Conservation (phyloP, 2,888 invertebrate species). For the Rhingia rostrata region DNA sequence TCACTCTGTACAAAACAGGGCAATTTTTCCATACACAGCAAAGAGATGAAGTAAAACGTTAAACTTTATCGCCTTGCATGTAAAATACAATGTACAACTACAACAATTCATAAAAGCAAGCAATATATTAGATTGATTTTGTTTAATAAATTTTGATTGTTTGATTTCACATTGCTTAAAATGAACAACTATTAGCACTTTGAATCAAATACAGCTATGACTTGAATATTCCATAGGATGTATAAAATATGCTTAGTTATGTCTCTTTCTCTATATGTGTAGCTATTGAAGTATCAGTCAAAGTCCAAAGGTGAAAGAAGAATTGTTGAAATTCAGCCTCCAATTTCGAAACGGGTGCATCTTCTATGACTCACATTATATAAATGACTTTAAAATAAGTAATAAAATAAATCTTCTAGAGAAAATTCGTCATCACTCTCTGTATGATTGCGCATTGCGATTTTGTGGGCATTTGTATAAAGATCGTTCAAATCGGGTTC, state of each 20-base stretch:
- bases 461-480: constrained; percentile 81
- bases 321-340: neutral
- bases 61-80: neutral
- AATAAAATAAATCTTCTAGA: constrained; percentile 79
- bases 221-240: neutral
- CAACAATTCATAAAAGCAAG: neutral
- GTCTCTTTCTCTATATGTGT: neutral
- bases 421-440: constrained; percentile 80
- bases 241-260: neutral
- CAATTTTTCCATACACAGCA: no score
- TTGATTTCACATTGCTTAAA: neutral
- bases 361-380: neutral
- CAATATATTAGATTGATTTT: constrained; percentile 4
- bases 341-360: neutral
- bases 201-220: neutral
- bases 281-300: constrained; percentile 43
- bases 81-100: neutral
- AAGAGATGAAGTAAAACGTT: no score
- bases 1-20: no score
- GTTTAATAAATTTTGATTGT: neutral
- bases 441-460: constrained; percentile 75
- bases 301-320: constrained; percentile 22
- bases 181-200: no score
- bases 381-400: constrained; percentile 40
- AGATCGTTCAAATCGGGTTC: constrained; percentile 80